Base-by-base conservation (phyloP, 2,888 invertebrate genomes). In the Calameuta pallipes region DNA sequence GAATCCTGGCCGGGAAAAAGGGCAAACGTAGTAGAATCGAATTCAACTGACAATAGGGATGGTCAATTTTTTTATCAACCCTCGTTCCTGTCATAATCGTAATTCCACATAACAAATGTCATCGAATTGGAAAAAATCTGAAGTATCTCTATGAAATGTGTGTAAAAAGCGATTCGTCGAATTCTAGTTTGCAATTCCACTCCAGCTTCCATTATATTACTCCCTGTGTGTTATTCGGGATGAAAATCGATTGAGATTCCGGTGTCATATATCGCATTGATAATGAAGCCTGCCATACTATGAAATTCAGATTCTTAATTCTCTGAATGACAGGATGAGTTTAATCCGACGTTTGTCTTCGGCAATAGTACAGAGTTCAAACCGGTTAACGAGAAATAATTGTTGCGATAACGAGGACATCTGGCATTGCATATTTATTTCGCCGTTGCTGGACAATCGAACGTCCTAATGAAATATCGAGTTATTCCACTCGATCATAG, bases 351-450 rank as follows among this genome's bases (percentile, higher is more conserved):
- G 23, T 23, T 23, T 56, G 15, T 23, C 56, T 56, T 56, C 9
- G 23, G 23, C 4, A 23, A 56, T 56, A 56, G 9, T 56, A 23
- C 1, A 23, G 23, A 56, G 56, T 23, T 56, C 23, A 23, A 56
- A 23, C 71, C 76, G 71, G 76, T 79, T 79, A 76, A 76, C 76
- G 74, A 70, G 74, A 79, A 79, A 41, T 37, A 79, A 79, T 79
- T 41, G 76, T 35, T 41, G 73, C 71, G 75, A 78, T 73, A 78
- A 75, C 37, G 73, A 34, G n/a, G 56, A 30, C 36, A 35, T 69
- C 35, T 70, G 76, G 6, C 23, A 6, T 56, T 23, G 56, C 9
- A 9, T 56, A 23, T 56, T 56, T 23, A 56, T 56, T 56, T 56
- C 56, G 56, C 56, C 56, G 9, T 23, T 56, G 23, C 2, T 56